Conservation (phyloP, 2,797 vertebrate genomes). For the Microcaecilia unicolor region DNA sequence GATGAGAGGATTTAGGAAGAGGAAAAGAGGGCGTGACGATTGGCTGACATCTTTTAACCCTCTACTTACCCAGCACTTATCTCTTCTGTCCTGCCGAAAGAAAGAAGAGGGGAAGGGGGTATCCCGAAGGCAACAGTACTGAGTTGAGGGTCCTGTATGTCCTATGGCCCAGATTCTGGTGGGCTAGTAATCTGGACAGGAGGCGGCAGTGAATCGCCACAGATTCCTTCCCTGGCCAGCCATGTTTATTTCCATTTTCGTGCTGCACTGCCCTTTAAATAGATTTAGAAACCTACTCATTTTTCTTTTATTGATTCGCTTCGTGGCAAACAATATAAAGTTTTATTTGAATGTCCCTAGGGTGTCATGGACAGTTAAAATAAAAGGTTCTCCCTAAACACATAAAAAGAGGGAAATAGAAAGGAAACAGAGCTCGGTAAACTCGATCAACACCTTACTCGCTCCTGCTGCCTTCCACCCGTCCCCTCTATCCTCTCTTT, state of each 20-base stretch:
- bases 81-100: no score
- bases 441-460: no score
- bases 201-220: background rate
- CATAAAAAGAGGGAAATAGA: background rate
- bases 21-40: no score
- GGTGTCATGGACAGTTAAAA: background rate
- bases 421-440: no score
- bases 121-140: no score
- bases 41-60: no score
- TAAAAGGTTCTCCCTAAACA: background rate
- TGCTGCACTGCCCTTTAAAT: constrained; percentile 25
- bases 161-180: background rate
- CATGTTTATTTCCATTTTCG: background rate
- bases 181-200: background rate
- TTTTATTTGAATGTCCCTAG: constrained; percentile 11
- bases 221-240: background rate
- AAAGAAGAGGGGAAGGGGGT: no score
- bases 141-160: no score
- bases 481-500: no score
- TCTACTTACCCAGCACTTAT: no score
- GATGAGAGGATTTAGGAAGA: no score
- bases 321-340: constrained; percentile 14
- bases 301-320: constrained; percentile 25
- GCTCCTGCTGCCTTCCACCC: no score
- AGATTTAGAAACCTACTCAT: constrained; percentile 17